Conservation (phyloP, 2,888 invertebrate genomes). For the Aphelenchoides bicaudatus region DNA sequence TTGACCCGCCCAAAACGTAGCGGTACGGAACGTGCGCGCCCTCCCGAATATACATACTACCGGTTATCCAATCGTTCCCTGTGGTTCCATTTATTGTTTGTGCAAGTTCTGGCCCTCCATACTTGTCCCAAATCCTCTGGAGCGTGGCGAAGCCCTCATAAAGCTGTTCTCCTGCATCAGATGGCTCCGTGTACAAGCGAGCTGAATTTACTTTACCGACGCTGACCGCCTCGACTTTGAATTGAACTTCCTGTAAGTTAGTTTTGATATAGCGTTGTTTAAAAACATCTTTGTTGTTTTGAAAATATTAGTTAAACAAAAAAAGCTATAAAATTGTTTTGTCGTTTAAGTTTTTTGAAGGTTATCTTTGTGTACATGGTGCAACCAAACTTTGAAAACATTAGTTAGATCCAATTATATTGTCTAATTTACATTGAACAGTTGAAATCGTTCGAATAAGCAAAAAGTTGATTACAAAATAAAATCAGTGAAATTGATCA, state of each 20-base stretch:
- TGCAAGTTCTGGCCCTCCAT: conserved; percentile 1
- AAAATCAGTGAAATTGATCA: neutral
- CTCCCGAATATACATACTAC: conserved; percentile 39
- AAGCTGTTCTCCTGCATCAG: conserved; percentile 17
- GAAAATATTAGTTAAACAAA: no score
- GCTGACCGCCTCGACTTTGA: conserved; percentile 50
- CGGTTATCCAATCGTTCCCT: conserved; percentile 32
- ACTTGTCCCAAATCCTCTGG: conserved; percentile 25
- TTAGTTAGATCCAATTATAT: no score
- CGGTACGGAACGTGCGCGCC: conserved; percentile 50
- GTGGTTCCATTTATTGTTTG: conserved; percentile 7
- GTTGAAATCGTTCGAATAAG: no score
- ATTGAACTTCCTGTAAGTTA: conserved; percentile 42
- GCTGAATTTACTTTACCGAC: conserved; percentile 35
- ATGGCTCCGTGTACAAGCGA: conserved; percentile 38
- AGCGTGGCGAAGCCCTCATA: conserved; percentile 33
- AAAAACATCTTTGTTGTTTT: no score
- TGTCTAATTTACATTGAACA: no score
- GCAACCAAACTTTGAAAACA: no score
- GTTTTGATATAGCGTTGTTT: neutral
- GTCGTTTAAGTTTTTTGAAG: no score
- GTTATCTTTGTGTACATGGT: no score
- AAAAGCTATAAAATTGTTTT: no score
- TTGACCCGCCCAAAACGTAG: conserved; percentile 30
- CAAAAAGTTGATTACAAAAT: no score